Evolutionary conservation across 64 coral and sea anemone species (phyloP), one percentile per base, ranked within the genome.

Genomic region (Porites australiensis): DNA sequence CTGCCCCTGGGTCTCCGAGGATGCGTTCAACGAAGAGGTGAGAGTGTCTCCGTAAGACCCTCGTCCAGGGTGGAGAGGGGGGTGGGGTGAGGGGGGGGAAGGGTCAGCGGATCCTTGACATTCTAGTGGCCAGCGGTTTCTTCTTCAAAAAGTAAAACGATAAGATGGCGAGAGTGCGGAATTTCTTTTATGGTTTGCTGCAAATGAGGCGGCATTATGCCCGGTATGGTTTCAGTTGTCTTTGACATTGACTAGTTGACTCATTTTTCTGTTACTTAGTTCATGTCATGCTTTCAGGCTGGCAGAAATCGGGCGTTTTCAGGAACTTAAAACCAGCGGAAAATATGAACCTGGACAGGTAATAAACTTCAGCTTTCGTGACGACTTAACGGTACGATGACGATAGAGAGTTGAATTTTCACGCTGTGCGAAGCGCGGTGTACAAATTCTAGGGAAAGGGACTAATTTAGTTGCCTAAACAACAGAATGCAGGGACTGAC

Each of bases 291-390:
- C 52, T 62, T 91, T 61, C 66, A 99, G 98, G n/a, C 74, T 99
- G 51, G 83, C 94, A 18, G 98, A 99, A 51, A 82, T 99, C 52
- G 98, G 98, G 79, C 94, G 91, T 72, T 99, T 99, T 87, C 91
- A 99, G 89, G 92, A 96, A 72, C 98, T 94, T 0, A 99, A 96
- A 92, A 83, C 83, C 2, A 84, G 93, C 87, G 98, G 98, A 86
- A 99, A 93, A 68, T 99, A 99, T 53, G 94, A 96, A 86, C 77
- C 94, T 84, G 98, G 98, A 51, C 98, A 99, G 94, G 98, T 99
- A 79, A 49, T 47, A 45, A 27, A 8, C 69, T 16, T 14, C 12
- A 65, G 68, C 49, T 13, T 46, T 45, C 9, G 52, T 12, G 4
- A 44, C 74, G 20, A 63, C 62, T 16, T 57, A n/a, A 67, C 19